Base-by-base conservation (phyloP, 1,140 invertebrate genomes). In the Tetranychus cinnabarinus region DNA sequence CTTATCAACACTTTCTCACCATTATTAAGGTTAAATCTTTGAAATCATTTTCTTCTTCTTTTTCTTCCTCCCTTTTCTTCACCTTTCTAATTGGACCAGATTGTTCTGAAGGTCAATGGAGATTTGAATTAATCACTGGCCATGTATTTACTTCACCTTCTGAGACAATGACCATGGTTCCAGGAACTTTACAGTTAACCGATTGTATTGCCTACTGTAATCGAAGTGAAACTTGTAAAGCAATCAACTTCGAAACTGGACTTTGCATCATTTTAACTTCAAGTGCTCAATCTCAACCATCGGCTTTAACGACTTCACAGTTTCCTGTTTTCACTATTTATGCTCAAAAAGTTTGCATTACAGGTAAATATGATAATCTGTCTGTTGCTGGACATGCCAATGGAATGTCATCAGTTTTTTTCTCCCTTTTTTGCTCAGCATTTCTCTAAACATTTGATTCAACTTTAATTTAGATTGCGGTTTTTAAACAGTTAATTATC, bases 311-410 rank as follows among this genome's bases (percentile, higher is more conserved):
- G 31, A 83, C 85, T 68, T 91, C 87, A 10, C 87, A 93, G 70
- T 91, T 90, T 72, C 88, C 88, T 6, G 88, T 93, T 59, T 92
- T 91, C 73, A 91, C 88, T n/a, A 87, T 91, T 67, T 93, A 93
- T 78, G 87, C 86, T 54, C 87, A 92, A 74, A 93, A 93, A 76
- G 84, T 82, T 60, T 93, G 88, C 68, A 74, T 92, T 23, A 36
- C 57, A 45, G 42, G 57, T 58, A 58, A 58, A 35, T 23, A 23
- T 58, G 33, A 37, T n/a, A 35, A 31, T 13, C 15, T 37, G 12
- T 31, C 33, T 23, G 3, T 31, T 55, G 2, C 52, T 55, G 15
- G 15, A 23, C 12, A 55, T 47, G 13, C 46, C 23, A 2, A 3
- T 47, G 46, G 13, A 15, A n/a, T 47, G 7, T 2, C 23, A 47